phyloP scores from a whole-genome alignment of 2,888 invertebrate genomes.

The Uropetala carovei region DNA sequence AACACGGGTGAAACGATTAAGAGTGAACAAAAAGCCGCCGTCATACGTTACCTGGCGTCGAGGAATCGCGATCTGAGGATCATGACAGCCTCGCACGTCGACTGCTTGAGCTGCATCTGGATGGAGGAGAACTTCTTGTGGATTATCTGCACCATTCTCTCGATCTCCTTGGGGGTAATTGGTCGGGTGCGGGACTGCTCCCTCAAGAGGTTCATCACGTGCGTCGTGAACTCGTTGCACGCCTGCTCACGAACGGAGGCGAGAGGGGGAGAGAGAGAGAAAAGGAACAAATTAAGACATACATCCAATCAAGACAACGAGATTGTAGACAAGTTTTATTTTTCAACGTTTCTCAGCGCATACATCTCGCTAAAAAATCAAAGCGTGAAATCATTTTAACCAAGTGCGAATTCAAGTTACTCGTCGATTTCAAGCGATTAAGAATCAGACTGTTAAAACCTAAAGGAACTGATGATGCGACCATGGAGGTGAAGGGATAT shows the following conservation, averaged over 20 bases:
- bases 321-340: background rate
- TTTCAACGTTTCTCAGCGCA: background rate
- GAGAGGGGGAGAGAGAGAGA: no score
- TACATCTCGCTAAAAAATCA: background rate
- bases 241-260: slow-evolving; percentile 78
- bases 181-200: slow-evolving; percentile 98
- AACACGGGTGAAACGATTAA: background rate
- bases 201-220: slow-evolving; percentile 97
- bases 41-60: slow-evolving; percentile 80
- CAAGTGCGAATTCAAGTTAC: no score
- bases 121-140: slow-evolving; percentile 99
- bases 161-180: slow-evolving; percentile 98
- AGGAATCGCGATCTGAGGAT: slow-evolving; percentile 91
- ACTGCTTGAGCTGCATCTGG: slow-evolving; percentile 99
- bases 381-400: no score
- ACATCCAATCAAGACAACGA: background rate
- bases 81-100: slow-evolving; percentile 99
- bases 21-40: background rate
- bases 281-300: background rate
- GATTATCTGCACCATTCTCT: slow-evolving; percentile 98
- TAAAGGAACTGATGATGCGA: no score
- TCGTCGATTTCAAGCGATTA: no score
- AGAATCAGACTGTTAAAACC: no score
- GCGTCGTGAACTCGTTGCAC: slow-evolving; percentile 99
- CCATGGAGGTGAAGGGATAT: background rate